These are phyloP conservation scores for Agonopterix subpropinquella DNA, from an alignment of 2,888 invertebrate species.

Conservation along the genomic window DNA sequence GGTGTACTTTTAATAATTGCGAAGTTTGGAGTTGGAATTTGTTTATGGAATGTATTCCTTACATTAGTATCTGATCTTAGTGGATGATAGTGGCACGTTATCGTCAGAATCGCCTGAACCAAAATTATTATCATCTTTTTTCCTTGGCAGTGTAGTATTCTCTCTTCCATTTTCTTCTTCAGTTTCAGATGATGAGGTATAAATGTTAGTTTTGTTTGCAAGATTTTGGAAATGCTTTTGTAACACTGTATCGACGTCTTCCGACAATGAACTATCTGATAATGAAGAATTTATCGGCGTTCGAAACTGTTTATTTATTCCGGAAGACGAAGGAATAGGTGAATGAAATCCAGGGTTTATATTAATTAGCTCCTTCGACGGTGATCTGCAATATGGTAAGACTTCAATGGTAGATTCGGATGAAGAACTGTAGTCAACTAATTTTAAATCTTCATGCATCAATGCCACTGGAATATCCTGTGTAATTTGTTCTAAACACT, in stretches of 20 bases:
- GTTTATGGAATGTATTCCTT: constrained; percentile 6
- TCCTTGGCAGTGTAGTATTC: background rate
- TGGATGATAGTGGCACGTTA: background rate
- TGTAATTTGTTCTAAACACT: no score
- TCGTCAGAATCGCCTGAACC: background rate
- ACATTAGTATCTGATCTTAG: background rate
- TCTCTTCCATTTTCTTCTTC: background rate
- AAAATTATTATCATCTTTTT: constrained; percentile 1
- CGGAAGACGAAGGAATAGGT: background rate
- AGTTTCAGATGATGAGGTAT: background rate
- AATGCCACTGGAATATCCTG: background rate
- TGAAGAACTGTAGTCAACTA: background rate
- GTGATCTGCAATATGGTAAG: background rate
- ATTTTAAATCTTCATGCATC: background rate
- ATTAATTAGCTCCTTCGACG: background rate
- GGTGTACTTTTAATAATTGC: constrained; percentile 7
- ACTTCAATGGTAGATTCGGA: background rate
- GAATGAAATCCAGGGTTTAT: background rate
- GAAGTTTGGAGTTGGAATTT: constrained; percentile 12
- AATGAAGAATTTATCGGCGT: background rate
- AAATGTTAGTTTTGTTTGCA: background rate
- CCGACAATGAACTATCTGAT: no score
- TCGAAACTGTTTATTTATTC: background rate
- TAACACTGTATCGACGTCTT: background rate
- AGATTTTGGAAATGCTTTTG: background rate